Conservation (phyloP, 2,113 vertebrate genomes). For the Cololabis saira region DNA sequence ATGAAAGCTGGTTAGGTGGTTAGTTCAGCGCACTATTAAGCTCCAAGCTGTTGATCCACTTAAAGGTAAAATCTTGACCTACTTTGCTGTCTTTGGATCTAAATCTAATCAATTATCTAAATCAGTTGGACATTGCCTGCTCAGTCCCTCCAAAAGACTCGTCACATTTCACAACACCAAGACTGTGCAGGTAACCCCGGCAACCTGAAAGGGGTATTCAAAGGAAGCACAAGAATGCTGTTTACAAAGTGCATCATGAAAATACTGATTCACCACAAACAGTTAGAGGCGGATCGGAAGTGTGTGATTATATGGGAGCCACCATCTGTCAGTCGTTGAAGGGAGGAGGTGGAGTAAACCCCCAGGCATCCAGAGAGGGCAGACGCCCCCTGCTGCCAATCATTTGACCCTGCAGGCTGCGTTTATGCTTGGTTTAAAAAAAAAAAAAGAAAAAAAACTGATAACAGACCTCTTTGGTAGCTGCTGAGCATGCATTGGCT, state of each 20-base stretch:
- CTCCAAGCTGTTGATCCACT: conserved; percentile 71
- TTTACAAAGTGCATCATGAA: conserved; percentile 71
- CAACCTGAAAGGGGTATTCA: conserved; percentile 44
- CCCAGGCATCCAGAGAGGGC: conserved; percentile 28
- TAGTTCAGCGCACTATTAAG: conserved; percentile 45
- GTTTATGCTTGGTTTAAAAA: neutral
- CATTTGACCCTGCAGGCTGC: conserved; percentile 43
- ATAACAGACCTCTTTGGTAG: conserved; percentile 1
- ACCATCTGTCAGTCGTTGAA: conserved; percentile 70
- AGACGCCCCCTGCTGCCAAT: conserved; percentile 66
- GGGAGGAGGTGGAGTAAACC: conserved; percentile 46
- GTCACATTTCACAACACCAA: conserved; percentile 63
- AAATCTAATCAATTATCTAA: conserved; percentile 60
- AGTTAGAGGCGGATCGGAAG: conserved; percentile 64
- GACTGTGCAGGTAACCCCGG: conserved; percentile 47
- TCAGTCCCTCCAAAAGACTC: conserved; percentile 26
- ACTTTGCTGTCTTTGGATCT: conserved; percentile 66
- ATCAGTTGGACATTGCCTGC: conserved; percentile 46
- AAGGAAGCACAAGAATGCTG: conserved; percentile 65
- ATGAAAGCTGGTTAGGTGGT: conserved; percentile 46
- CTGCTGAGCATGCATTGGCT: neutral
- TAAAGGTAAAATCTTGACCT: conserved; percentile 74
- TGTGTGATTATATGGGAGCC: conserved; percentile 72
- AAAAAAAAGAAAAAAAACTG: neutral
- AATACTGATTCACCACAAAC: conserved; percentile 66